These are phyloP conservation scores for Tenebrio molitor DNA, from an alignment of 1,140 invertebrate species.

Conservation along the genomic window DNA sequence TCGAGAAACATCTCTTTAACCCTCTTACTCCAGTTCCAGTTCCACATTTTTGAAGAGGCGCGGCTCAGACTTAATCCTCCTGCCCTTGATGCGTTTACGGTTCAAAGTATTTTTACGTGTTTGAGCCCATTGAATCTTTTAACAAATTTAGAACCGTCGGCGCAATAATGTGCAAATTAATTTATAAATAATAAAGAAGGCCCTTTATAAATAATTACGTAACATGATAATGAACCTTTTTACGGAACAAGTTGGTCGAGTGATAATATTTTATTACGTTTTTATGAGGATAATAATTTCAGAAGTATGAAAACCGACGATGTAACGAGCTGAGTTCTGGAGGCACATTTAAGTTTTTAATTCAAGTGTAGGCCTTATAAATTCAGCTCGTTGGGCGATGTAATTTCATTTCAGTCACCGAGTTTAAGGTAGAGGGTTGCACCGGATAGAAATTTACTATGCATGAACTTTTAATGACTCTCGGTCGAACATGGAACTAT, in stretches of 20 bases:
- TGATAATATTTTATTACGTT: background rate
- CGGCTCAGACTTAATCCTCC: too few relatives aligned
- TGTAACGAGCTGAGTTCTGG: background rate
- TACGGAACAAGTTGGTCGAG: background rate
- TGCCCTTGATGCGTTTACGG: too few relatives aligned
- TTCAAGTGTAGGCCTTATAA: conserved; percentile 38
- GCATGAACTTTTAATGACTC: conserved; percentile 36
- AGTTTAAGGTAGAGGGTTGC: conserved; percentile 4
- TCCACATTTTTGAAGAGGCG: too few relatives aligned
- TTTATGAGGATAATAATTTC: background rate
- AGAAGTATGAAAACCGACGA: background rate
- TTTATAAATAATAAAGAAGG: background rate
- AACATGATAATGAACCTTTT: background rate
- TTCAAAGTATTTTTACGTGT: background rate
- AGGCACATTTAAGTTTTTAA: conserved; percentile 31
- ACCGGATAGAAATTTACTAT: conserved; percentile 32
- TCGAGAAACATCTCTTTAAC: too few relatives aligned
- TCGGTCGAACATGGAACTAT: conserved; percentile 26
- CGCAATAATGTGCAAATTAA: background rate
- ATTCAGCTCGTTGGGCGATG: conserved; percentile 20
- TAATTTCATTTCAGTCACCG: conserved; percentile 30
- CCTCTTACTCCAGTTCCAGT: too few relatives aligned
- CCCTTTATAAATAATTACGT: background rate
- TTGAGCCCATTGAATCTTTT: background rate
- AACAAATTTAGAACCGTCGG: background rate